phyloP scores from a whole-genome alignment of 2,797 vertebrate genomes.

The Natrix natrix region DNA sequence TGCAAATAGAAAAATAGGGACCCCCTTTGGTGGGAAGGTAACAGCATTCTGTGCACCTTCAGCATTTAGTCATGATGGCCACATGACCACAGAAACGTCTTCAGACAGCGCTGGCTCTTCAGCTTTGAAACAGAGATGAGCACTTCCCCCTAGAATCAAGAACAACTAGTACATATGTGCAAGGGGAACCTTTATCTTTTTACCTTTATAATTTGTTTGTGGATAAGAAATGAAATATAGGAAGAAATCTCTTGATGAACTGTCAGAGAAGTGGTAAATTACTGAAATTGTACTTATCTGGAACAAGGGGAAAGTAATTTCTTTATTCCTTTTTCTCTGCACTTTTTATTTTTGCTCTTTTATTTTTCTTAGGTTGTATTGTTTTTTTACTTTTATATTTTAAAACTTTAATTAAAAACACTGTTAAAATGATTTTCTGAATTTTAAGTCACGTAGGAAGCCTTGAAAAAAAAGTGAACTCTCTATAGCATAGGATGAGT shows the following conservation, averaged over 20 bases:
- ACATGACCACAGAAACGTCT: too few species aligned
- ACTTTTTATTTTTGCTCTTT: neutral
- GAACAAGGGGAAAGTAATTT: neutral
- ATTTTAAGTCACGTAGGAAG: neutral
- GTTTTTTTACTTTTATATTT: neutral
- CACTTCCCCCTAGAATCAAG: too few species aligned
- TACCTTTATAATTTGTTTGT: neutral
- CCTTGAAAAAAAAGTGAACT: neutral
- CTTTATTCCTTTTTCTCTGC: neutral
- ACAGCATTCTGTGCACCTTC: too few species aligned
- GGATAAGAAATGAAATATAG: neutral
- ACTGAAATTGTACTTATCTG: neutral
- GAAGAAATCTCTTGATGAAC: neutral
- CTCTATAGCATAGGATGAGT: neutral
- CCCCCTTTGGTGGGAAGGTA: too few species aligned
- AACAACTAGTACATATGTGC: too few species aligned
- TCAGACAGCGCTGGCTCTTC: too few species aligned
- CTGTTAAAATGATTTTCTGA: neutral
- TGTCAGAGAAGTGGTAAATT: neutral
- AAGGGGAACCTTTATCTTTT: too few species aligned
- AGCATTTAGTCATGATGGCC: too few species aligned
- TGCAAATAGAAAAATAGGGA: too few species aligned
- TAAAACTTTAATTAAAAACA: neutral
- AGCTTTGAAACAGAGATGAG: too few species aligned
- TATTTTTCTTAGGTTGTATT: neutral